phyloP scores from a whole-genome alignment of 2,888 invertebrate species.

The Caenorhabditis virilis region DNA sequence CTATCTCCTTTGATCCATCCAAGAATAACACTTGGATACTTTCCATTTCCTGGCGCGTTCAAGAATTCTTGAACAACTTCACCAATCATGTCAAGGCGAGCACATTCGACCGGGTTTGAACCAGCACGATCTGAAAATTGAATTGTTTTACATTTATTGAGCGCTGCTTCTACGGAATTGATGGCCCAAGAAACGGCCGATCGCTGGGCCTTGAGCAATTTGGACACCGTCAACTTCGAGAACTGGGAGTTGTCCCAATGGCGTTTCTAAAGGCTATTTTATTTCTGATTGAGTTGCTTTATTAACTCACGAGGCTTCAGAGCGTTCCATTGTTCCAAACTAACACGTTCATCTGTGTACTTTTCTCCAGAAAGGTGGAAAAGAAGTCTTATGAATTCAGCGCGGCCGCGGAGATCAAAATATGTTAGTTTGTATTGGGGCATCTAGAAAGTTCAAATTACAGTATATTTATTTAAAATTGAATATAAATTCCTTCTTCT shows the following conservation, averaged over 20 bases:
- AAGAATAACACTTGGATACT: slow-evolving; percentile 41
- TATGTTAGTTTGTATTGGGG: slow-evolving; percentile 53
- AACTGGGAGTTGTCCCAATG: slow-evolving; percentile 63
- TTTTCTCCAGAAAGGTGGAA: slow-evolving; percentile 50
- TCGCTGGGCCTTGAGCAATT: slow-evolving; percentile 57
- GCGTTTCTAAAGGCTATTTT: slow-evolving; percentile 53
- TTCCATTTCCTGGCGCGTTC: slow-evolving; percentile 36
- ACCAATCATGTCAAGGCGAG: slow-evolving; percentile 58
- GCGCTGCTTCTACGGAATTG: slow-evolving; percentile 49
- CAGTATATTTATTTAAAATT: too few relatives aligned
- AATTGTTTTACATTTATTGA: neutral
- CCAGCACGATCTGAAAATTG: slow-evolving; percentile 39
- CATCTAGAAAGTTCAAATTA: slow-evolving; percentile 10
- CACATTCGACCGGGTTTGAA: slow-evolving; percentile 49
- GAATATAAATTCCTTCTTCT: too few relatives aligned
- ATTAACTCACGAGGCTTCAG: slow-evolving; percentile 45
- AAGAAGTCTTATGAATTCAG: slow-evolving; percentile 56
- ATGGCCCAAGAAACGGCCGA: slow-evolving; percentile 58
- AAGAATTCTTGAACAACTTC: slow-evolving; percentile 51
- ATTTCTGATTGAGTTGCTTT: neutral
- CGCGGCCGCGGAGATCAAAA: slow-evolving; percentile 55
- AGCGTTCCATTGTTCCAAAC: slow-evolving; percentile 52
- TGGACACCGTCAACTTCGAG: slow-evolving; percentile 63
- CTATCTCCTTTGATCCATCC: slow-evolving; percentile 41
- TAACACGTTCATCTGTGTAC: slow-evolving; percentile 50